A percentile compares a stretch with the other conserved stretches of the same genome.
Evolutionary conservation across 1,140 invertebrate genomes (phyloP).

Genomic region (Drosophila trapezifrons): DNA sequence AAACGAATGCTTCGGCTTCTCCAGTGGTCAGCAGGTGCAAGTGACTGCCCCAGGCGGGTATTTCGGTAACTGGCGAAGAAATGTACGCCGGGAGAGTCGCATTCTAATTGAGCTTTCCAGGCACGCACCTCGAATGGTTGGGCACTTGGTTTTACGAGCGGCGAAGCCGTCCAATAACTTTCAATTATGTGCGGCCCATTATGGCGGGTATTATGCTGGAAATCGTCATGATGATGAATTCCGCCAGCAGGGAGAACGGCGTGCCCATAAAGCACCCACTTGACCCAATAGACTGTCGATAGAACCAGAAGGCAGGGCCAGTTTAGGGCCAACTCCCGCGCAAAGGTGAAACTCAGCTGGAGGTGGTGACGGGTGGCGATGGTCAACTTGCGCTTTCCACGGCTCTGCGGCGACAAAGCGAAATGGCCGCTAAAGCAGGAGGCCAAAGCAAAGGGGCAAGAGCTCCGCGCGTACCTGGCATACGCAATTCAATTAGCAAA

Average conservation of each 20-base stretch:
- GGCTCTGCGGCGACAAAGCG: constrained; percentile 62
- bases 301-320: constrained; percentile 46
- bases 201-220: constrained; percentile 46
- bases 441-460: constrained; percentile 43
- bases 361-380: constrained; percentile 4
- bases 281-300: constrained; percentile 43
- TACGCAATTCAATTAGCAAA: constrained; percentile 83
- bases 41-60: constrained; percentile 8
- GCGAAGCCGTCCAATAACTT: constrained; percentile 80
- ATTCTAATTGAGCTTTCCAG: constrained; percentile 69
- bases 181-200: constrained; percentile 70
- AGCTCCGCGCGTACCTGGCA: constrained; percentile 53
- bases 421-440: constrained; percentile 62
- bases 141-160: constrained; percentile 64
- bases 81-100: constrained; percentile 17
- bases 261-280: constrained; percentile 60
- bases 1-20: background rate
- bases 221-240: constrained; percentile 51
- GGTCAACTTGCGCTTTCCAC: constrained; percentile 76
- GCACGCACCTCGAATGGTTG: constrained; percentile 59
- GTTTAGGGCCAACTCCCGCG: background rate
- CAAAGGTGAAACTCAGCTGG: constrained; percentile 63
- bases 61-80: constrained; percentile 26
- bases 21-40: constrained; percentile 35
- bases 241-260: constrained; percentile 17